These are phyloP conservation scores for Plodia interpunctella DNA, from an alignment of 1,140 invertebrate genomes.

Conservation along the genomic window DNA sequence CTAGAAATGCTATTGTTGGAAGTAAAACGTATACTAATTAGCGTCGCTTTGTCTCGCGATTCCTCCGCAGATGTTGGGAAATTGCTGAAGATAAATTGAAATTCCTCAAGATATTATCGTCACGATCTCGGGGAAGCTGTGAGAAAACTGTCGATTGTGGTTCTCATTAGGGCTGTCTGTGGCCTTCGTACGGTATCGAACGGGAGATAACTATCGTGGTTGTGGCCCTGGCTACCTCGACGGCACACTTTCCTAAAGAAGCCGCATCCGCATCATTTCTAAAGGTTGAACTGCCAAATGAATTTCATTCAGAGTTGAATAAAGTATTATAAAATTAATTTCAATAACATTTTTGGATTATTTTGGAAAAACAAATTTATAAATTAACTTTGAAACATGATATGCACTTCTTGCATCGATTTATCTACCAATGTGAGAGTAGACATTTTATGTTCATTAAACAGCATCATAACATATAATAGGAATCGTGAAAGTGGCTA, in stretches of 20 bases:
- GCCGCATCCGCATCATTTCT: conserved; percentile 56
- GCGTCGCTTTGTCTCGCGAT: background rate
- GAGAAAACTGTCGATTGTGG: conserved; percentile 2
- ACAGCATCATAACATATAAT: background rate
- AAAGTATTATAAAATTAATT: no score
- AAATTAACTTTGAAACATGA: no score
- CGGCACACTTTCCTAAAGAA: conserved; percentile 63
- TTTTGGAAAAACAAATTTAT: no score
- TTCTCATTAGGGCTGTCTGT: conserved; percentile 6
- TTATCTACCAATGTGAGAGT: no score
- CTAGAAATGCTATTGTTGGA: no score
- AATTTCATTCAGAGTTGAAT: no score
- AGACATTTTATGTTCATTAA: no score
- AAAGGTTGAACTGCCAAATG: background rate
- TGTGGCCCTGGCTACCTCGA: conserved; percentile 22
- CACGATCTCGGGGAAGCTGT: background rate
- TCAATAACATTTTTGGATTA: no score
- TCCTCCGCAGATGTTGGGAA: background rate
- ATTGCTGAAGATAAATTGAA: conserved; percentile 1
- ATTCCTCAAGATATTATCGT: background rate
- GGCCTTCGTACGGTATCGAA: conserved; percentile 18
- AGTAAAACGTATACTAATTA: no score
- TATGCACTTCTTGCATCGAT: no score
- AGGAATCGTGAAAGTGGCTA: background rate
- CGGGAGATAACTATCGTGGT: conserved; percentile 30